Evolutionary conservation across 2,888 invertebrate species (phyloP).

Genomic region (Automeris io): DNA sequence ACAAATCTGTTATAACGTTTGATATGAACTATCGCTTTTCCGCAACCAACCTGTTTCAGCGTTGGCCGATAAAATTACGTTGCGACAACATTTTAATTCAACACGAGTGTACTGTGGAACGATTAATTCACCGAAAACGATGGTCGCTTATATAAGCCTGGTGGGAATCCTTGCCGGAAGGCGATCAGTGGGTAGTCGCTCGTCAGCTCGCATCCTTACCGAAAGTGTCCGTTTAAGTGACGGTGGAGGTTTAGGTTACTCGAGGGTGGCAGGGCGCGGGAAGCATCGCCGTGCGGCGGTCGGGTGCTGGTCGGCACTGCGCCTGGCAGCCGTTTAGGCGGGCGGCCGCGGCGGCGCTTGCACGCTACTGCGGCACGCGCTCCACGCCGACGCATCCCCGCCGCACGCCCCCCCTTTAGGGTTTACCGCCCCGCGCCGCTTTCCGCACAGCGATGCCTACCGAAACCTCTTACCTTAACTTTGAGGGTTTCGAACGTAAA

Average conservation of each 20-base stretch:
- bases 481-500: no score
- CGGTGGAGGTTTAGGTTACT: conserved; percentile 22
- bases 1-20: conserved; percentile 37
- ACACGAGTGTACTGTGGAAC: conserved; percentile 20
- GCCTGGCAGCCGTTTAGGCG: conserved; percentile 24
- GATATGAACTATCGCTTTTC: conserved; percentile 12
- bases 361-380: conserved; percentile 74
- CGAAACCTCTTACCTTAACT: no score
- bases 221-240: conserved; percentile 25
- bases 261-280: conserved; percentile 29
- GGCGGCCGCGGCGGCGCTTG: conserved; percentile 69
- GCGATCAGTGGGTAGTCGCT: conserved; percentile 20
- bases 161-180: no score
- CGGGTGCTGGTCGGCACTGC: conserved; percentile 40
- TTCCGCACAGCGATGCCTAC: no score
- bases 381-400: conserved; percentile 49
- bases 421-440: conserved; percentile 30
- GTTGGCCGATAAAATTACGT: background rate
- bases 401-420: conserved; percentile 41
- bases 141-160: conserved; percentile 37
- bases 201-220: conserved; percentile 26
- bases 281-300: conserved; percentile 33
- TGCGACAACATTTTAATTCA: conserved; percentile 12
- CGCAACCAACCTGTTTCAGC: background rate
- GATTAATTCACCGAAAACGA: no score